Percentiles rank a stretch among this genome's conserved stretches.
phyloP scores from a whole-genome alignment of 2,888 invertebrate genomes.

The Melitaea athalia region DNA sequence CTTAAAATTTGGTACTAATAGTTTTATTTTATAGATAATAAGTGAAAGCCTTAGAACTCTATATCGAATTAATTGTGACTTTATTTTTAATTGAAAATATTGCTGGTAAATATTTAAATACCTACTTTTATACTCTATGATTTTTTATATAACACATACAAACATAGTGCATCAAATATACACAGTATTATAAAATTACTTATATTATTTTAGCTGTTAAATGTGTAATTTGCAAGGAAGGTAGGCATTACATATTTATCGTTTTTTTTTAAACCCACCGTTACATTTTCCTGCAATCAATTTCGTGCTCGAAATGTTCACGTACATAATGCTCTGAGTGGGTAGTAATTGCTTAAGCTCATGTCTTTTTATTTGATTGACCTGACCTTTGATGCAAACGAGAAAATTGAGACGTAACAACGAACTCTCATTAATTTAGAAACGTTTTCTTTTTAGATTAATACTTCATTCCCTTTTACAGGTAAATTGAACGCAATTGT shows the following conservation, averaged over 20 bases:
- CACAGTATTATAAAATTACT: too few species aligned
- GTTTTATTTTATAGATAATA: not conserved
- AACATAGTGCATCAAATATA: too few species aligned
- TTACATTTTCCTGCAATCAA: not conserved
- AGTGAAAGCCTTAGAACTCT: not conserved
- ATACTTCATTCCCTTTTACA: conserved; percentile 31
- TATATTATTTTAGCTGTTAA: too few species aligned
- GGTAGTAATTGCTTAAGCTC: conserved; percentile 52
- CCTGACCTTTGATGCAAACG: conserved; percentile 52
- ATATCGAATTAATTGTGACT: too few species aligned
- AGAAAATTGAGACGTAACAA: conserved; percentile 34
- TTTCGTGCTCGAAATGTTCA: conserved; percentile 13
- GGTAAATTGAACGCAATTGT: conserved; percentile 1
- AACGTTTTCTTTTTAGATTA: conserved; percentile 31
- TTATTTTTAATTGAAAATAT: too few species aligned
- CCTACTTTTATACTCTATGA: too few species aligned
- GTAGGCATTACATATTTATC: not conserved
- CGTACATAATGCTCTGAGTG: conserved; percentile 38
- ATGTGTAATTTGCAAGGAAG: not conserved
- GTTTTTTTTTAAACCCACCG: not conserved
- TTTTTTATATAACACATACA: too few species aligned
- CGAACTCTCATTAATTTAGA: conserved; percentile 34
- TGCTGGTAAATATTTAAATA: too few species aligned
- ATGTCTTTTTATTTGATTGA: conserved; percentile 58
- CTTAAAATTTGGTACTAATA: too few species aligned